phyloP scores from a whole-genome alignment of 2,797 vertebrate genomes.

The Danio jaintianensis region DNA sequence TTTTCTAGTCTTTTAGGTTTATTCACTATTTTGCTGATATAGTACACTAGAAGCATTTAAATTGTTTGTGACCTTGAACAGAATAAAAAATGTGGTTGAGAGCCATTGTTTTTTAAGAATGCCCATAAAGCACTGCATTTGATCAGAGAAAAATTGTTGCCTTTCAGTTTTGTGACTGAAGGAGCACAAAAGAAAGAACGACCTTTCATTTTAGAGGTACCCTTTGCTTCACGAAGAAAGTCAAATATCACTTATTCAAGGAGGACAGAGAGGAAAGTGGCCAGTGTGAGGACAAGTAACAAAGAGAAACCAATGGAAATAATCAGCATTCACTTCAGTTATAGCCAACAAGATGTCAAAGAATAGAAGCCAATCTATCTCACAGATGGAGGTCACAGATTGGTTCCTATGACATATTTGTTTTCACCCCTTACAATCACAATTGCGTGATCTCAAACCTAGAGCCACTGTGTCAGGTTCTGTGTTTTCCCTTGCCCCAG shows the following conservation, averaged over 20 bases:
- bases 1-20: neutral
- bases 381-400: slow-evolving; percentile 27
- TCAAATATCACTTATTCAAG: slow-evolving; percentile 38
- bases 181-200: neutral
- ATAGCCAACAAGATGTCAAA: slow-evolving; percentile 22
- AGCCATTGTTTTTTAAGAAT: neutral
- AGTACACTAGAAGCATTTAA: neutral
- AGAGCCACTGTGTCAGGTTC: neutral
- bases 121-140: neutral
- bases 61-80: neutral
- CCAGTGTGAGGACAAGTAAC: slow-evolving; percentile 6
- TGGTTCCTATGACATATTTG: slow-evolving; percentile 5
- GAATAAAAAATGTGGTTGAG: neutral
- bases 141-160: neutral
- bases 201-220: slow-evolving; percentile 8
- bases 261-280: neutral
- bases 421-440: neutral
- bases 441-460: neutral
- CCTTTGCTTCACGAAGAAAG: slow-evolving; percentile 30
- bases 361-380: slow-evolving; percentile 47
- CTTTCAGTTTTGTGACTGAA: neutral
- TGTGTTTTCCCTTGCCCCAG: no score
- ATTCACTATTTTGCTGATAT: neutral
- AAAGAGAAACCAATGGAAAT: slow-evolving; percentile 39
- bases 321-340: slow-evolving; percentile 37